A percentile compares a stretch with the other conserved stretches of the same genome.
These are phyloP conservation scores for Camelus bactrianus DNA, from an alignment of 2,113 vertebrate species.

Conservation along the genomic window DNA sequence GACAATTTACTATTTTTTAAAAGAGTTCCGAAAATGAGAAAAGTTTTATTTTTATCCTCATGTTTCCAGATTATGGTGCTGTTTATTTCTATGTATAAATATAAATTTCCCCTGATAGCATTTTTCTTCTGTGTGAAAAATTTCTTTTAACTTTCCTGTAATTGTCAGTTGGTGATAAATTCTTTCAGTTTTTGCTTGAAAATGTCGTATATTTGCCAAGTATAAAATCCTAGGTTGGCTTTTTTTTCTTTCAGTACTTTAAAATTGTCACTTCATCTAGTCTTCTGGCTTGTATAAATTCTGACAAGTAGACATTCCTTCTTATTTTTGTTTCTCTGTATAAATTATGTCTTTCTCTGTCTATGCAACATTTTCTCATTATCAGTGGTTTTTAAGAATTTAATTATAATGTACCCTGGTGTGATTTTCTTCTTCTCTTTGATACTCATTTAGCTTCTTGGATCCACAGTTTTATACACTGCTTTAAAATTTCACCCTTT, in stretches of 20 bases:
- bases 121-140: neutral
- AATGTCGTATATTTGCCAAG: neutral
- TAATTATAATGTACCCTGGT: neutral
- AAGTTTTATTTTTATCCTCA: neutral
- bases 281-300: neutral
- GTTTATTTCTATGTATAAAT: neutral
- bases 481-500: neutral
- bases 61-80: neutral
- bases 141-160: neutral
- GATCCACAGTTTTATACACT: neutral
- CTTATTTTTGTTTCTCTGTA: neutral
- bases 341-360: neutral
- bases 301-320: neutral
- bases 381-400: neutral
- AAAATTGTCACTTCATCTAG: neutral
- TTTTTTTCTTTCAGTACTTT: neutral
- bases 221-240: neutral
- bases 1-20: neutral
- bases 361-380: neutral
- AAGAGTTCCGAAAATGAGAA: neutral
- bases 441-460: neutral
- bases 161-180: neutral
- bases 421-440: neutral
- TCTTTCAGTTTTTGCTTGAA: neutral
- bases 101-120: neutral